These are phyloP conservation scores for Steromphala cineraria DNA, from an alignment of 2,888 invertebrate species.

Conservation along the genomic window DNA sequence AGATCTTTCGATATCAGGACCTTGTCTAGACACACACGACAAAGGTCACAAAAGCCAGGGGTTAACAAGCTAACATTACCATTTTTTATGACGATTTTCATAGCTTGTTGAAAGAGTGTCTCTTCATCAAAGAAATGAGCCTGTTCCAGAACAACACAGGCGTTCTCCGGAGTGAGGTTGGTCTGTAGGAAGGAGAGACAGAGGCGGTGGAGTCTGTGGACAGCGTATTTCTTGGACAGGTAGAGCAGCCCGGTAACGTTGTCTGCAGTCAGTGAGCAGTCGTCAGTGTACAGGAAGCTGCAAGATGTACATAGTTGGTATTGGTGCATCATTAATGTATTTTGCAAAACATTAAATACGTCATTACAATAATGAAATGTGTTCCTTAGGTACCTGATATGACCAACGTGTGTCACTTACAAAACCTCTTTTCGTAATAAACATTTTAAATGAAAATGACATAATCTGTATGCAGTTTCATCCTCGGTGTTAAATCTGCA, in stretches of 20 bases:
- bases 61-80: neutral
- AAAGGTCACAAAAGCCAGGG: neutral
- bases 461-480: no score
- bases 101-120: neutral
- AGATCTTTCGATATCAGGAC: neutral
- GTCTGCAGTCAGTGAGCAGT: neutral
- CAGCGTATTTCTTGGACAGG: slow-evolving; percentile 15
- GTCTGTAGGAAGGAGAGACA: neutral
- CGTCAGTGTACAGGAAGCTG: neutral
- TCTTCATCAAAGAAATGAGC: slow-evolving; percentile 5
- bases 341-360: no score
- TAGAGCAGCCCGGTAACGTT: slow-evolving; percentile 14
- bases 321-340: no score
- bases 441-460: no score
- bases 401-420: no score
- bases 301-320: no score
- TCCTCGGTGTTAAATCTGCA: no score
- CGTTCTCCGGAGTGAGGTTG: slow-evolving; percentile 10
- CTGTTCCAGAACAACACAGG: slow-evolving; percentile 18
- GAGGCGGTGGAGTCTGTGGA: neutral
- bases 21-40: neutral
- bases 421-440: no score
- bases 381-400: no score
- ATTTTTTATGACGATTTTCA: neutral
- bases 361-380: no score